Percentiles rank a stretch among this genome's conserved stretches.
Conservation (phyloP, 2,888 invertebrate genomes). For the Daptonema setosum region DNA sequence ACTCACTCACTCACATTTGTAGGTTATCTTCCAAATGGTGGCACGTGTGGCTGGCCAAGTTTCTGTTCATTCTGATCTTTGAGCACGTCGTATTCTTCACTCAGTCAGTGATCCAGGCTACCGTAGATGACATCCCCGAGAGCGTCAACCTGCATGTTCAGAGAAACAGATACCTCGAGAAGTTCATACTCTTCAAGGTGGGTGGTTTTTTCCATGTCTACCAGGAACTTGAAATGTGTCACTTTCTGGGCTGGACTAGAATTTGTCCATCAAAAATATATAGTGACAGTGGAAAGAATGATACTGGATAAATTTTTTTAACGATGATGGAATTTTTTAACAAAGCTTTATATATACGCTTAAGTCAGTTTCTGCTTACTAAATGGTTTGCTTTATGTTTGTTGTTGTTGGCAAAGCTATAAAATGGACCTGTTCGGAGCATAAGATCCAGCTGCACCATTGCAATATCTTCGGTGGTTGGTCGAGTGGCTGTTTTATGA, state of each 20-base stretch:
- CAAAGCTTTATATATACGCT: too few species aligned
- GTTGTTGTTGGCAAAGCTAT: neutral
- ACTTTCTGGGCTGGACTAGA: too few species aligned
- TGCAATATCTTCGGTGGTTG: too few species aligned
- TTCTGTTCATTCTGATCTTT: slow-evolving; percentile 6
- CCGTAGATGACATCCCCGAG: slow-evolving; percentile 3
- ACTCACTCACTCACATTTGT: too few species aligned
- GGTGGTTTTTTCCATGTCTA: too few species aligned
- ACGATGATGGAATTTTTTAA: too few species aligned
- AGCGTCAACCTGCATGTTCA: neutral
- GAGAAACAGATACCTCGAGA: neutral
- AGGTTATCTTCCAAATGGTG: too few species aligned
- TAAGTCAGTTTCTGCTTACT: too few species aligned
- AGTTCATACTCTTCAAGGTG: neutral
- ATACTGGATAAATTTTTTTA: neutral
- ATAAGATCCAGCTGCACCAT: neutral
- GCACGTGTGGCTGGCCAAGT: neutral
- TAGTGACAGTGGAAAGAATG: neutral
- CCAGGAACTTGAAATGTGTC: too few species aligned
- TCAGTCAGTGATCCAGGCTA: neutral
- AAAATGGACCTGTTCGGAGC: neutral
- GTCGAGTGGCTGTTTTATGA: too few species aligned
- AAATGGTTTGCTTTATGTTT: neutral
- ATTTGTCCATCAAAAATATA: too few species aligned
- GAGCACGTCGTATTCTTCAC: slow-evolving; percentile 5